phyloP scores from a whole-genome alignment of 2,113 vertebrate species.

The Lutjanus erythropterus region DNA sequence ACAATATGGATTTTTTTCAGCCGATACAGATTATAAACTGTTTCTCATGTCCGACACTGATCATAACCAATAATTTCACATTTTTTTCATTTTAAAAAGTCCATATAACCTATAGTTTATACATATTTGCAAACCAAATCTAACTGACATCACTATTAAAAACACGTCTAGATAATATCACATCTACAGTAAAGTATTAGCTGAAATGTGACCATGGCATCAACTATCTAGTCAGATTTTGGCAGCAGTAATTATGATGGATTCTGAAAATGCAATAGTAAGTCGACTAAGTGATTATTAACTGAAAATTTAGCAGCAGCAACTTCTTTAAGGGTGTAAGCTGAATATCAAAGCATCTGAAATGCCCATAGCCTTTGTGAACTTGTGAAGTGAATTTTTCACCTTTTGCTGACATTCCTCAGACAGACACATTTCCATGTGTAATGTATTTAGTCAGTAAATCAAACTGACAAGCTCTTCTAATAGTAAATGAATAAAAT shows the following conservation, averaged over 20 bases:
- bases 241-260: background rate
- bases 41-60: too few relatives aligned
- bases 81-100: too few relatives aligned
- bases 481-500: background rate
- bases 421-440: background rate
- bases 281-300: background rate
- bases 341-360: background rate
- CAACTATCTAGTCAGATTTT: background rate
- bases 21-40: too few relatives aligned
- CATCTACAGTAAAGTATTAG: background rate
- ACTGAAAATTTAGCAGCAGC: background rate
- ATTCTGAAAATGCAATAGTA: background rate
- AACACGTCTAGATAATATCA: background rate
- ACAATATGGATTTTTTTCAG: too few relatives aligned
- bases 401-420: background rate
- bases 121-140: too few relatives aligned
- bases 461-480: background rate
- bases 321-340: background rate
- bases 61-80: too few relatives aligned
- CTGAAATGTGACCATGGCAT: background rate
- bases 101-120: too few relatives aligned
- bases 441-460: accelerated
- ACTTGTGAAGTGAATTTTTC: background rate
- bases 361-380: background rate
- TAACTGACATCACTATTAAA: too few relatives aligned